These are phyloP conservation scores for Craniophora ligustri DNA, from an alignment of 2,888 invertebrate genomes.

Conservation along the genomic window DNA sequence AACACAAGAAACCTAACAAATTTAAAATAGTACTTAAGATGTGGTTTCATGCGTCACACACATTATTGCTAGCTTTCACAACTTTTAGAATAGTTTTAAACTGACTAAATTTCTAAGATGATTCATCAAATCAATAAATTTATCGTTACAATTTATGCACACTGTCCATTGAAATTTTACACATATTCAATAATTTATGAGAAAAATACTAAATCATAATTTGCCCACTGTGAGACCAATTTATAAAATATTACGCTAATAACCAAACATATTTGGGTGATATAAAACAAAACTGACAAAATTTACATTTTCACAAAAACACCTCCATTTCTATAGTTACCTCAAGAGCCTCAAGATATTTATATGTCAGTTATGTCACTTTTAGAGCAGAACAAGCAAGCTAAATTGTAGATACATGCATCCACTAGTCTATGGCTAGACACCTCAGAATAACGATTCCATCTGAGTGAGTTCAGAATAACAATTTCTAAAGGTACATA, in stretches of 20 bases:
- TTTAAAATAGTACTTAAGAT: not conserved
- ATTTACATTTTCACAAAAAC: slow-evolving; percentile 50
- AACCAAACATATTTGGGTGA: slow-evolving; percentile 10
- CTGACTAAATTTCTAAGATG: slow-evolving; percentile 18
- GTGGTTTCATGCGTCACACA: slow-evolving; percentile 54
- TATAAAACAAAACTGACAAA: slow-evolving; percentile 13
- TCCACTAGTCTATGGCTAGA: too few relatives aligned
- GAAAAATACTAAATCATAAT: slow-evolving; percentile 20
- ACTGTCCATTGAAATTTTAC: slow-evolving; percentile 24
- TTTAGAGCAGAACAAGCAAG: too few relatives aligned
- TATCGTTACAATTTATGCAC: slow-evolving; percentile 40
- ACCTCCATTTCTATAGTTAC: slow-evolving; percentile 51
- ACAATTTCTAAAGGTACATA: too few relatives aligned
- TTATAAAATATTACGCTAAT: slow-evolving; percentile 9
- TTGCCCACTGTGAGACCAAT: slow-evolving; percentile 34
- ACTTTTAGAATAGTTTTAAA: slow-evolving; percentile 14
- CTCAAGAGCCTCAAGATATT: too few relatives aligned
- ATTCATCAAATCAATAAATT: slow-evolving; percentile 40
- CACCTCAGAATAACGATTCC: too few relatives aligned
- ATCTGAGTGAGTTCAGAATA: too few relatives aligned
- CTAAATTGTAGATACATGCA: too few relatives aligned
- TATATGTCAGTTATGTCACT: too few relatives aligned
- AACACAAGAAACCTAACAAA: slow-evolving; percentile 51
- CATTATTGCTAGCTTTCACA: slow-evolving; percentile 24
- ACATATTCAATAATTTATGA: slow-evolving; percentile 18